These are phyloP conservation scores for Antennarius striatus DNA, from an alignment of 2,113 vertebrate genomes.

Conservation along the genomic window DNA sequence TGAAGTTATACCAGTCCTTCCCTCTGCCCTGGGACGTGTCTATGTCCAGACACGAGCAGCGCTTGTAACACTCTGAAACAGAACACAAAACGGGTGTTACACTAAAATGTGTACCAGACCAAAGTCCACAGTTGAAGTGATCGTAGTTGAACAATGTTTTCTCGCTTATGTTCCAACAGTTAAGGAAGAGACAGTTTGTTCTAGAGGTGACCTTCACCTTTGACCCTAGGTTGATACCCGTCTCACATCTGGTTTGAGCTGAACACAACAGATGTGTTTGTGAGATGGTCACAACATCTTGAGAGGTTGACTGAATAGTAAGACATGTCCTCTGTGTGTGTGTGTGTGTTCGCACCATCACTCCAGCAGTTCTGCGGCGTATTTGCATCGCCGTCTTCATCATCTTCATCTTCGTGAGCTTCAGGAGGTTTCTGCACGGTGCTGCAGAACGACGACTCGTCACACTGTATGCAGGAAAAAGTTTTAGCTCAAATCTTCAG, in stretches of 20 bases:
- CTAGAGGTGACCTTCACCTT: too few relatives aligned
- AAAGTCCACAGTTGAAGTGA: not conserved
- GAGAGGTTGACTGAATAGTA: too few relatives aligned
- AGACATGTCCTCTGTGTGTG: not conserved
- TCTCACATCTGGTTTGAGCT: too few relatives aligned
- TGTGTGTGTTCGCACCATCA: constrained; percentile 73
- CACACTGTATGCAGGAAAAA: constrained; percentile 34
- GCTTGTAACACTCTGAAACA: constrained; percentile 83
- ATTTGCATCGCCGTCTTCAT: constrained; percentile 29
- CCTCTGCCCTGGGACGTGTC: constrained; percentile 83
- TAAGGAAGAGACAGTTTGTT: too few relatives aligned
- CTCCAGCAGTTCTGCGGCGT: constrained; percentile 87
- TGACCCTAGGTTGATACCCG: too few relatives aligned
- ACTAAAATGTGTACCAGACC: not conserved
- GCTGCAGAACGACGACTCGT: constrained; percentile 82
- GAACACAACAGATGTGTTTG: too few relatives aligned
- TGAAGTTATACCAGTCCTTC: constrained; percentile 86
- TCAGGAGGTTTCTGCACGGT: constrained; percentile 82
- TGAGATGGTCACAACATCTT: too few relatives aligned
- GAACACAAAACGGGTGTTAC: not conserved
- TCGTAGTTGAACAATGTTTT: too few relatives aligned
- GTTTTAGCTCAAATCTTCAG: not conserved
- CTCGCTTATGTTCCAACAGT: too few relatives aligned
- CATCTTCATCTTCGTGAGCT: constrained; percentile 51
- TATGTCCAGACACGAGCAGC: constrained; percentile 85